Percentiles rank a stretch among this genome's conserved stretches.
Conservation (phyloP, 2,888 invertebrate genomes). For the Oxytorus armatus region DNA sequence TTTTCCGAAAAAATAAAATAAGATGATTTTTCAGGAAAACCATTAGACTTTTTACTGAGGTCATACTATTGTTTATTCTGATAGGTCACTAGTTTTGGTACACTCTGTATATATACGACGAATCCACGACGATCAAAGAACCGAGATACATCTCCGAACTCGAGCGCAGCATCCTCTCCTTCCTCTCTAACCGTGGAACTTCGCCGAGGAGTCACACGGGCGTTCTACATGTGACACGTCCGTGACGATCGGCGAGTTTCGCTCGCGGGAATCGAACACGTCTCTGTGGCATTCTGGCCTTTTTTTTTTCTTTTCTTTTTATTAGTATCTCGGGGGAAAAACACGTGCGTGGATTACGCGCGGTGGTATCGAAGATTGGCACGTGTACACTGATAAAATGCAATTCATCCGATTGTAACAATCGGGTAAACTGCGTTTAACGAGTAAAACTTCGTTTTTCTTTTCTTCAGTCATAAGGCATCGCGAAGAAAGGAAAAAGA, state of each 20-base stretch:
- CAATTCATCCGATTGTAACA: too few species aligned
- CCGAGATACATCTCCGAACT: conserved; percentile 45
- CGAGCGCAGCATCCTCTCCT: conserved; percentile 23
- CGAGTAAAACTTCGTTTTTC: too few species aligned
- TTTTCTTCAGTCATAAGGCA: too few species aligned
- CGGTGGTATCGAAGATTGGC: not conserved
- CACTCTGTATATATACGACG: conserved; percentile 17
- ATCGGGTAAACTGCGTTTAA: too few species aligned
- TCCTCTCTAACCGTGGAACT: conserved; percentile 15
- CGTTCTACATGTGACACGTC: conserved; percentile 60
- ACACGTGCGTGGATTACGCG: not conserved
- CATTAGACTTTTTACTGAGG: too few species aligned
- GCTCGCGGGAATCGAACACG: conserved; percentile 32
- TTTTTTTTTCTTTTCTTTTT: not conserved
- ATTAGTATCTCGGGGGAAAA: not conserved
- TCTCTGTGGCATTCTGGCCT: not conserved
- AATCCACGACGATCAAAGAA: conserved; percentile 39
- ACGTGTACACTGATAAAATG: conserved; percentile 8
- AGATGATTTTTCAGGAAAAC: too few species aligned
- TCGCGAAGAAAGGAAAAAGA: too few species aligned
- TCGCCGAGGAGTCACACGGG: conserved; percentile 21
- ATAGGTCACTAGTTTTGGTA: too few species aligned
- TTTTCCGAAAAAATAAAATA: too few species aligned
- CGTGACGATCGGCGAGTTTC: conserved; percentile 51
- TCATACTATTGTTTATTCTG: too few species aligned